phyloP scores from a whole-genome alignment of 1,140 invertebrate species.

The Cotesia chilonis region DNA sequence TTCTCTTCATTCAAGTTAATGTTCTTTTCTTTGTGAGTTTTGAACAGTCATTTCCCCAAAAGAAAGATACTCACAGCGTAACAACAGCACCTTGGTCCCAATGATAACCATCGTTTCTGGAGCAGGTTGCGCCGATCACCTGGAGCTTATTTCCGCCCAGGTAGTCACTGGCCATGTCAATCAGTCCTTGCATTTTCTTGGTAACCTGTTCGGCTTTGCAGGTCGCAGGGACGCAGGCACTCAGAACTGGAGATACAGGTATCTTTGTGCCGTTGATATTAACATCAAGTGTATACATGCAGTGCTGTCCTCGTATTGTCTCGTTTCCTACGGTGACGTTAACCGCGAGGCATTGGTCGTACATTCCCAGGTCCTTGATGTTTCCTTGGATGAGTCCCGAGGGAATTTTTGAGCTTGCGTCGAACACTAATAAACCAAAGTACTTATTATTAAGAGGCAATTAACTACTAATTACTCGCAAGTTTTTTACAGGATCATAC shows the following conservation, averaged over 20 bases:
- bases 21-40: too few species aligned
- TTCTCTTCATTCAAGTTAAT: too few species aligned
- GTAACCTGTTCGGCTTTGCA: neutral
- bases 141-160: too few species aligned
- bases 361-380: slow-evolving; percentile 51
- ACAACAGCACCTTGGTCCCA: neutral
- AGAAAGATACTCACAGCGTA: neutral
- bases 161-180: too few species aligned
- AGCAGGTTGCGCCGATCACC: neutral
- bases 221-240: neutral
- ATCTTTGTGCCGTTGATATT: neutral
- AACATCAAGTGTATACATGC: slow-evolving; percentile 16
- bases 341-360: slow-evolving; percentile 51
- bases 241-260: neutral
- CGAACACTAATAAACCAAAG: slow-evolving; percentile 48
- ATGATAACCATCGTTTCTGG: neutral
- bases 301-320: neutral
- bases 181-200: too few species aligned
- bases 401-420: slow-evolving; percentile 54
- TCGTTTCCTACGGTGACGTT: slow-evolving; percentile 21
- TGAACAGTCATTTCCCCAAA: too few species aligned
- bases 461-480: too few species aligned
- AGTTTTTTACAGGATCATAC: too few species aligned
- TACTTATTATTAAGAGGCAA: too few species aligned
- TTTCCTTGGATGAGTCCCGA: slow-evolving; percentile 54